phyloP scores from a whole-genome alignment of 2,888 invertebrate genomes.

The Lochmaea capreae region DNA sequence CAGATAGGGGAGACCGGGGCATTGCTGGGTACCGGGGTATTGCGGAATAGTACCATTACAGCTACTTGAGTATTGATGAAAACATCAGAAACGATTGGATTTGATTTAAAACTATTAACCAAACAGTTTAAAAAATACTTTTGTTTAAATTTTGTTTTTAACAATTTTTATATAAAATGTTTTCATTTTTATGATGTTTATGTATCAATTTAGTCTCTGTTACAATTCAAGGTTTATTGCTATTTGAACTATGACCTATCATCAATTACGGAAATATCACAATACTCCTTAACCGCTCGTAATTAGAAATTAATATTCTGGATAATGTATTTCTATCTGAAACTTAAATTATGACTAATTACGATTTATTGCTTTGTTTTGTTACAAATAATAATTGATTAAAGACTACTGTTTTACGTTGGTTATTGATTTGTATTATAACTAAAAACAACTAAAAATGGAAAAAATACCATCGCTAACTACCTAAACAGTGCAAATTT shows the following conservation, averaged over 20 bases:
- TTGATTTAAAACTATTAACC: too few relatives aligned
- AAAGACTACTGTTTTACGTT: neutral
- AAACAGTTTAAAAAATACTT: too few relatives aligned
- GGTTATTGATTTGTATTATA: neutral
- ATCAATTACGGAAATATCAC: neutral
- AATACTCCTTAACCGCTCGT: neutral
- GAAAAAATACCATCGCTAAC: too few relatives aligned
- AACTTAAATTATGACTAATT: neutral
- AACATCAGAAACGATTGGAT: too few relatives aligned
- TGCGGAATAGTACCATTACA: too few relatives aligned
- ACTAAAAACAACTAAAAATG: neutral
- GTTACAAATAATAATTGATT: neutral
- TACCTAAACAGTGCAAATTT: too few relatives aligned
- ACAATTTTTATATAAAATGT: neutral
- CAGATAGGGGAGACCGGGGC: too few relatives aligned
- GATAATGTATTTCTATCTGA: neutral
- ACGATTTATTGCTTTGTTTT: neutral
- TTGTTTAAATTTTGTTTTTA: too few relatives aligned
- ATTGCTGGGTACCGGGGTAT: too few relatives aligned
- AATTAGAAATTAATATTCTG: slow-evolving; percentile 4
- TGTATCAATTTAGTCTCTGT: neutral
- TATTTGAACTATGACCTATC: slow-evolving; percentile 4
- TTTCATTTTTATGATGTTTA: neutral
- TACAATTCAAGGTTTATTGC: neutral
- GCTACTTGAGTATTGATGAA: too few relatives aligned